phyloP scores from a whole-genome alignment of 2,797 vertebrate genomes.

The Manis pentadactyla region DNA sequence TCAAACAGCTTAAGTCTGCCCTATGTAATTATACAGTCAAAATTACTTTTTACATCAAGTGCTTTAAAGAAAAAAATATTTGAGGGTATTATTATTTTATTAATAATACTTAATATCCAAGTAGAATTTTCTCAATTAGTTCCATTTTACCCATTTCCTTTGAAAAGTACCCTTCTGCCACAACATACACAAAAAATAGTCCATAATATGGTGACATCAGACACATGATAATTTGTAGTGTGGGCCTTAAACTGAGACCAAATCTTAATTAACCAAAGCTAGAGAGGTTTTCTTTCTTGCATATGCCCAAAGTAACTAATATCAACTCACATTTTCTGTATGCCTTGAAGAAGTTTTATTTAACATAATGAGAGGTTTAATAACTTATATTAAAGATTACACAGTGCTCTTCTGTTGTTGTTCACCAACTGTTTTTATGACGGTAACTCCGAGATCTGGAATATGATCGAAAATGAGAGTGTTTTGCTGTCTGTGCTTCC shows the following conservation, averaged over 20 bases:
- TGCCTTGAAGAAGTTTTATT: slow-evolving; percentile 75
- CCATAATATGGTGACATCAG: slow-evolving; percentile 39
- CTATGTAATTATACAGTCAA: slow-evolving; percentile 41
- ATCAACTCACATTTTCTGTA: slow-evolving; percentile 69
- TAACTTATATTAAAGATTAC: slow-evolving; percentile 60
- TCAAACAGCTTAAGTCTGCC: slow-evolving; percentile 42
- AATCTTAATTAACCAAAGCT: slow-evolving; percentile 56
- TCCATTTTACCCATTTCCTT: slow-evolving; percentile 57
- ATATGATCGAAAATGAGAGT: slow-evolving; percentile 77
- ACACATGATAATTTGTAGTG: slow-evolving; percentile 47
- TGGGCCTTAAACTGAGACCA: slow-evolving; percentile 61
- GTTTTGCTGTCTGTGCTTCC: slow-evolving; percentile 67
- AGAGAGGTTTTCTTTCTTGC: slow-evolving; percentile 66
- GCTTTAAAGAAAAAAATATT: slow-evolving; percentile 72
- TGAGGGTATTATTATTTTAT: slow-evolving; percentile 42
- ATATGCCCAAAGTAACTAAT: slow-evolving; percentile 68
- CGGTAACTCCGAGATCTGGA: slow-evolving; percentile 82
- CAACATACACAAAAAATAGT: slow-evolving; percentile 58
- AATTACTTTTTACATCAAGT: slow-evolving; percentile 72
- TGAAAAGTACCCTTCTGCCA: slow-evolving; percentile 63
- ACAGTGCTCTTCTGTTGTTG: slow-evolving; percentile 73
- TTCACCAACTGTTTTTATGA: slow-evolving; percentile 82
- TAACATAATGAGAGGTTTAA: slow-evolving; percentile 70
- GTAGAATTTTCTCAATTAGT: slow-evolving; percentile 53
- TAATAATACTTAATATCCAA: slow-evolving; percentile 55